Evolutionary conservation across 2,113 vertebrate species (phyloP).

Genomic region (Trichomycterus rosablanca): DNA sequence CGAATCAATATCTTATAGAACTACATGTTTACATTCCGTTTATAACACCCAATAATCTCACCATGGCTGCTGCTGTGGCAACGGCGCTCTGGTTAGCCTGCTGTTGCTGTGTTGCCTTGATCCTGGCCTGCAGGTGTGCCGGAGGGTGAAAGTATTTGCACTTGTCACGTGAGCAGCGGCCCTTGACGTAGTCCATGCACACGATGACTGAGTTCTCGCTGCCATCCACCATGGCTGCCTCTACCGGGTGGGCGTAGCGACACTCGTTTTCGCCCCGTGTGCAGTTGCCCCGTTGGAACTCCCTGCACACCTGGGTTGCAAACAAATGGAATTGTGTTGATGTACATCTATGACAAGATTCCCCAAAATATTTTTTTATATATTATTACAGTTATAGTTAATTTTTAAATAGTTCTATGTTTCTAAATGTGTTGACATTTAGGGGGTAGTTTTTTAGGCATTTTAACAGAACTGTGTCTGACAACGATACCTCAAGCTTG

Average conservation of each 20-base stretch:
- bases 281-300: conserved; percentile 96
- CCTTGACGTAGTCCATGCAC: conserved; percentile 99
- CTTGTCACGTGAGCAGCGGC: conserved; percentile 93
- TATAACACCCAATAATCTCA: too few relatives aligned
- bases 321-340: conserved; percentile 38
- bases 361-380: too few relatives aligned
- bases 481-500: conserved; percentile 86
- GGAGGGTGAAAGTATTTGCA: conserved; percentile 99
- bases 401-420: too few relatives aligned
- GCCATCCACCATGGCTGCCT: conserved; percentile 92
- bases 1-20: too few relatives aligned
- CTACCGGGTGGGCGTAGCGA: conserved; percentile 93
- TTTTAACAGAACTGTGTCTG: too few relatives aligned
- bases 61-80: conserved; percentile 75
- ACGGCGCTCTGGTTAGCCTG: conserved; percentile 87
- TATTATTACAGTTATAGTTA: too few relatives aligned
- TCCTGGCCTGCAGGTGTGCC: conserved; percentile 94
- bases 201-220: conserved; percentile 96
- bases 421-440: too few relatives aligned
- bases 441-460: too few relatives aligned
- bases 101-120: conserved; percentile 95
- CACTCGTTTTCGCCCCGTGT: conserved; percentile 96
- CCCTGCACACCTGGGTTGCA: conserved; percentile 85
- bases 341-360: too few relatives aligned
- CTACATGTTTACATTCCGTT: too few relatives aligned